Evolutionary conservation across 2,797 vertebrate genomes (phyloP), one percentile per base, ranked within the genome.

Genomic region (Alcedo quadribrachys): DNA sequence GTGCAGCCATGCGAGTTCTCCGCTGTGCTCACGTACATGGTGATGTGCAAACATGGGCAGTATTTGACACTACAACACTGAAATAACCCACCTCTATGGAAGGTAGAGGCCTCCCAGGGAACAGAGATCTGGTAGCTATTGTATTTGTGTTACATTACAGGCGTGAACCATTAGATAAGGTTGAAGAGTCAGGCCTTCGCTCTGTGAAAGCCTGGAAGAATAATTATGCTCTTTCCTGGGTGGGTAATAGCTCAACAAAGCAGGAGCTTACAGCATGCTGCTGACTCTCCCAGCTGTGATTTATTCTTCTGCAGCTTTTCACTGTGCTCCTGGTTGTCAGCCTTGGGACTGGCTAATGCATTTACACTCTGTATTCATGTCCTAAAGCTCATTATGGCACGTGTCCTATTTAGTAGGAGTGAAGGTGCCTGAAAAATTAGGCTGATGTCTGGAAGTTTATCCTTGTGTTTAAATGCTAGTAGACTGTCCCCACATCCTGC

Each of bases 161-260:
- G 33, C 80, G 40, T 17, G n/a, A 94, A 35, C 78, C 51, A n/a
- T 69, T 80, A 50, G 66, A 53, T 65, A 83, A 88, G 33, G 54
- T 12, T 88, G 83, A 78, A 81, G 75, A 62, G 51, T 46, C 51
- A 25, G 15, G n/a, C 62, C 55, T 71, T 78, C 0, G 0, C 71
- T 77, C 63, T 37, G 8, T 27, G 37, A 84, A 84, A 88, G 51
- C 8, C 1, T 86, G 51, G 35, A 79, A 88, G 62, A 92, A 84
- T 62, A 81, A 92, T 93, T 42, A 10, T 30, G 25, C 25, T 61
- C 42, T 54, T 68, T 71, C 60, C 70, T 90, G 50, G 51, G 86
- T 86, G 90, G 62, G 33, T 81, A 68, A 86, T 61, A 86, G 78
- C 92, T 88, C 62, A 76, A 28, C 24, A 65, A 63, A 81, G 63